These are phyloP conservation scores for Tyria jacobaeae DNA, from an alignment of 2,888 invertebrate species.

Conservation along the genomic window DNA sequence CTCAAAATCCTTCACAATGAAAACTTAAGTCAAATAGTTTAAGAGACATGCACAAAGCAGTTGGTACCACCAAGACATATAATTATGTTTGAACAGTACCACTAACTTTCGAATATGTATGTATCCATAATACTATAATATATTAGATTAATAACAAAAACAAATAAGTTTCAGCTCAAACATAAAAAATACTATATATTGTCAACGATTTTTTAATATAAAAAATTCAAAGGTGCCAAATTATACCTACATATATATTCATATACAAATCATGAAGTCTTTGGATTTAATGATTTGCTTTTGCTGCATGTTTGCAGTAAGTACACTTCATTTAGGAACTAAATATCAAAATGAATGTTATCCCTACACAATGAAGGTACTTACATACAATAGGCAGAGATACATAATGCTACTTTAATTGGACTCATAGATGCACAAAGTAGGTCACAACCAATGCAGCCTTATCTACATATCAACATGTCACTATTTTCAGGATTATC, in stretches of 20 bases:
- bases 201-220: not conserved
- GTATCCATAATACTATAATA: not conserved
- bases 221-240: not conserved
- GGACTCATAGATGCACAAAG: constrained; percentile 31
- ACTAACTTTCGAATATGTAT: not conserved
- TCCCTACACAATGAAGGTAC: too few species aligned
- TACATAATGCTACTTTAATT: constrained; percentile 46
- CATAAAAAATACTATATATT: not conserved
- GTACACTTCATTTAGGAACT: not conserved
- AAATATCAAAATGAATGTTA: not conserved
- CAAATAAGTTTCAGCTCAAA: too few species aligned
- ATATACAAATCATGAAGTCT: not conserved
- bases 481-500: constrained; percentile 23
- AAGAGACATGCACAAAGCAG: not conserved
- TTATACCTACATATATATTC: not conserved
- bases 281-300: too few species aligned
- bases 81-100: too few species aligned
- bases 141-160: too few species aligned
- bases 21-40: constrained; percentile 14
- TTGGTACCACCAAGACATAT: not conserved
- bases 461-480: constrained; percentile 18
- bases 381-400: not conserved
- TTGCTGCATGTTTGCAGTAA: too few species aligned
- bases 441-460: constrained; percentile 41
- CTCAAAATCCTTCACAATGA: constrained; percentile 54